These are phyloP conservation scores for Liasis olivaceus DNA, from an alignment of 2,797 vertebrate genomes.

Conservation along the genomic window DNA sequence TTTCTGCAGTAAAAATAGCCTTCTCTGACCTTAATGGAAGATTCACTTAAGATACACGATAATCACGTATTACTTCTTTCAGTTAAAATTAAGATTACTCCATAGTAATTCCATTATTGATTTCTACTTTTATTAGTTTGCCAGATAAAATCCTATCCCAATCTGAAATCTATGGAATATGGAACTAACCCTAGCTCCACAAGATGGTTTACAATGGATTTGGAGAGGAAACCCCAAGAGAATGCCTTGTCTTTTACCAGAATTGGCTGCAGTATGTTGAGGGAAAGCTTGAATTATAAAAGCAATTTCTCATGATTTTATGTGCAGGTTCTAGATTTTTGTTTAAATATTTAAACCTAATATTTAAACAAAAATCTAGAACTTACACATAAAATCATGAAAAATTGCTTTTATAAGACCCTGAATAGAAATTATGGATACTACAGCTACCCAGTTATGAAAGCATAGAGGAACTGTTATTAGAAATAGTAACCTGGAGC, in stretches of 20 bases:
- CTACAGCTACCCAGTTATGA: background rate
- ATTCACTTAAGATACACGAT: slow-evolving; percentile 13
- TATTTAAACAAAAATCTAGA: too few species aligned
- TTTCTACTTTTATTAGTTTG: background rate
- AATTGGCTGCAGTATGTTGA: background rate
- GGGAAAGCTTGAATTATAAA: background rate
- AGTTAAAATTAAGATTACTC: background rate
- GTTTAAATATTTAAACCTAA: background rate
- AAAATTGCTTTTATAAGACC: too few species aligned
- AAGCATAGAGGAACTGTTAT: background rate
- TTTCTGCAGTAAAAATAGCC: slow-evolving; percentile 13
- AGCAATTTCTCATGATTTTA: background rate
- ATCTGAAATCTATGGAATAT: background rate
- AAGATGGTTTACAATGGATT: background rate
- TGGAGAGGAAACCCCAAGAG: background rate
- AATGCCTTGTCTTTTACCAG: background rate
- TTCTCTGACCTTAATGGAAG: slow-evolving; percentile 16
- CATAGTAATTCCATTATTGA: background rate
- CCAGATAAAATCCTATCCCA: background rate
- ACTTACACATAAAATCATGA: too few species aligned
- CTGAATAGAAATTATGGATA: background rate
- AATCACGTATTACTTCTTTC: background rate
- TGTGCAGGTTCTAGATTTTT: background rate
- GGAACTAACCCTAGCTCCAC: background rate
- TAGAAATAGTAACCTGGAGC: background rate